phyloP scores from a whole-genome alignment of 2,888 invertebrate genomes.

The Drosophila rellima region DNA sequence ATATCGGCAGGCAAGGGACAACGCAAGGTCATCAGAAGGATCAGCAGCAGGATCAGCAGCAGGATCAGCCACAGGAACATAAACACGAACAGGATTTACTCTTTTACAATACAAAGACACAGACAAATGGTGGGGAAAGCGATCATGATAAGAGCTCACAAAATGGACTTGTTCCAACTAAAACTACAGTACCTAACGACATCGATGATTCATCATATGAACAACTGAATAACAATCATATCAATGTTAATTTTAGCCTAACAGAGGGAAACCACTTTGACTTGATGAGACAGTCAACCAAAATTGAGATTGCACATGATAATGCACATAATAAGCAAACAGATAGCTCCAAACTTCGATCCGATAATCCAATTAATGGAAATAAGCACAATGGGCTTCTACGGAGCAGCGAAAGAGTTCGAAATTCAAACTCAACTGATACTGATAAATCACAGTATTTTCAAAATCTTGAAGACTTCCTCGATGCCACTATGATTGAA shows the following conservation, averaged over 20 bases:
- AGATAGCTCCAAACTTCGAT: conserved; percentile 2
- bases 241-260: conserved; percentile 19
- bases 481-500: conserved; percentile 81
- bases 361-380: conserved; percentile 16
- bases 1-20: conserved; percentile 38
- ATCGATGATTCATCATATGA: conserved; percentile 14
- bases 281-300: conserved; percentile 9
- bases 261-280: conserved; percentile 22
- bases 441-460: conserved; percentile 61
- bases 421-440: conserved; percentile 32
- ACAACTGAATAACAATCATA: conserved; percentile 54
- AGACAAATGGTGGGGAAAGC: conserved; percentile 4
- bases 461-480: conserved; percentile 81
- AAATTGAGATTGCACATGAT: conserved; percentile 4
- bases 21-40: background rate
- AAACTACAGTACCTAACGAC: conserved; percentile 5
- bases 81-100: background rate
- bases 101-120: background rate
- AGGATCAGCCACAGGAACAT: conserved; percentile 3
- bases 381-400: conserved; percentile 9
- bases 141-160: background rate
- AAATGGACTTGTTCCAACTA: conserved; percentile 14
- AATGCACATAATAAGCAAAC: conserved; percentile 2
- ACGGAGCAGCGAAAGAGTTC: conserved; percentile 14
- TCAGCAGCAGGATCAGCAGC: conserved; percentile 2